Percentiles rank a stretch among this genome's conserved stretches.
These are phyloP conservation scores for Sebastes minor DNA, from an alignment of 2,797 vertebrate species.

Conservation along the genomic window DNA sequence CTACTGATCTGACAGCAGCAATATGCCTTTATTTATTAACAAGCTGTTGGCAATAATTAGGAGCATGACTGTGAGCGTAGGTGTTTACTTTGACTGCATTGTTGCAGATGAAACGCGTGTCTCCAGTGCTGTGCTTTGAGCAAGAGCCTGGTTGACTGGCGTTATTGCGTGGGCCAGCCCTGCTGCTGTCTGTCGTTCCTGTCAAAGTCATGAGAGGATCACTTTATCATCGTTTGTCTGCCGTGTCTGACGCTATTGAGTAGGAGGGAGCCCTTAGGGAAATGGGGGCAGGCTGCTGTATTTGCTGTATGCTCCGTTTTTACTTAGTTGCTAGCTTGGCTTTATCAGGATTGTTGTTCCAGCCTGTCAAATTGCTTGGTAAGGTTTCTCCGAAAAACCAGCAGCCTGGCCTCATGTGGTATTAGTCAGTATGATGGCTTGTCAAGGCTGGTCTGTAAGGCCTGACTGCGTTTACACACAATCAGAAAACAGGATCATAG, in stretches of 20 bases:
- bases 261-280: conserved; percentile 88
- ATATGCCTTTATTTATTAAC: conserved; percentile 69
- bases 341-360: conserved; percentile 68
- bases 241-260: conserved; percentile 85
- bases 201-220: conserved; percentile 88
- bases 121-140: conserved; percentile 60
- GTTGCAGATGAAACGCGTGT: conserved; percentile 61
- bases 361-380: conserved; percentile 61
- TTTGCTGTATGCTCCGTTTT: conserved; percentile 78
- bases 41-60: conserved; percentile 66
- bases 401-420: conserved; percentile 34
- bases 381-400: conserved; percentile 49
- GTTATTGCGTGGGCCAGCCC: conserved; percentile 90
- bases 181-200: conserved; percentile 90
- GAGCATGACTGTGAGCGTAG: conserved; percentile 44
- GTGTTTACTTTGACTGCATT: conserved; percentile 68
- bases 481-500: background rate
- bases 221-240: conserved; percentile 99
- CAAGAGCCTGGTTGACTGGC: conserved; percentile 69
- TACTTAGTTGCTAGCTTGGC: conserved; percentile 64
- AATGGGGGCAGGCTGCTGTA: conserved; percentile 70
- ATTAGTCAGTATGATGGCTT: conserved; percentile 60
- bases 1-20: conserved; percentile 53
- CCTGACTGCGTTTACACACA: conserved; percentile 14
- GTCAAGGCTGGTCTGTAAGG: conserved; percentile 24